Base-by-base conservation (phyloP, 2,888 invertebrate species). In the Tenthredo scrophulariae region DNA sequence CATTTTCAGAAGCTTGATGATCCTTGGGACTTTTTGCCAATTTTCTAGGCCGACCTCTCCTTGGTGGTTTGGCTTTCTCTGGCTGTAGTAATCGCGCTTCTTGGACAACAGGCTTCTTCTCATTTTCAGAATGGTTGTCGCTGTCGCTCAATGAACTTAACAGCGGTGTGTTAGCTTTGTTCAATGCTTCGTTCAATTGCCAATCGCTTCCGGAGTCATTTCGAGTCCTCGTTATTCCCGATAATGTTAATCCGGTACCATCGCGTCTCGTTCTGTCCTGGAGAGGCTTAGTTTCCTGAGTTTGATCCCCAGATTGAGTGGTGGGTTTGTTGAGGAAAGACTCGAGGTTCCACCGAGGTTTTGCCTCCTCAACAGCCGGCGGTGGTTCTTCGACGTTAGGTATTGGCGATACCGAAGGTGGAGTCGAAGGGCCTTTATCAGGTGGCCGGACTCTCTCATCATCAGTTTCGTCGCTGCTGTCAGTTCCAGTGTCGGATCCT, bases 401-500 rank as follows among this genome's bases (percentile, higher is more conserved):
- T 77, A 90, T 90, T 4, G 92, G 92, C 3, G 92, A 92, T 4
- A 90, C 88, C 2, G 91, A 91, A 10, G 92, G 92, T 0, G 88
- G 87, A 18, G 88, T 84, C 62, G 87, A 84, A 90, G 88, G 82
- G 87, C 88, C 85, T 89, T 91, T 70, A 85, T 67, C 74, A 54
- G 74, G 84, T 2, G 85, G 85, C 22, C 85, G 88, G 54, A 89
- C 86, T 9, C 88, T 86, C 33, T 94, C 94, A 80, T 95, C 95
- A 62, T 93, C 94, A 67, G 94, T 94, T 86, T 94, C 95, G 86
- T 95, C 95, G 88, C 94, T 94, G 89, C 94, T 95, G 84, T 95
- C 96, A 1, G 95, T 94, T 18, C 95, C 95, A 0, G 96, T 95
- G 87, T 95, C 95, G 7, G 96, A 95, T 87, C 95, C 95, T 0